Conservation (phyloP, 1,140 invertebrate species). For the Copidosoma floridanum region DNA sequence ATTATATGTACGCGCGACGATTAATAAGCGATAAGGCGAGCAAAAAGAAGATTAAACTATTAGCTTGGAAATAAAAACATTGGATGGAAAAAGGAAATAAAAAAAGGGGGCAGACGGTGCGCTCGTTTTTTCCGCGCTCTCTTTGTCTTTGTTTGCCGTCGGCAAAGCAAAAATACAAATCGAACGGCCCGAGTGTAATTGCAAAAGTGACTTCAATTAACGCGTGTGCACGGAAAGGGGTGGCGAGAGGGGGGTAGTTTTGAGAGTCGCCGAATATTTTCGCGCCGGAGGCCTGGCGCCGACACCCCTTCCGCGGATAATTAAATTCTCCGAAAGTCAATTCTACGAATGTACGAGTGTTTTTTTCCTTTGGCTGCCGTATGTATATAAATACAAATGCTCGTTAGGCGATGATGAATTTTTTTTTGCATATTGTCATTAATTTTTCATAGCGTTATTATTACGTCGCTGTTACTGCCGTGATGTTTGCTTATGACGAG, state of each 20-base stretch:
- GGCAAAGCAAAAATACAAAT: background rate
- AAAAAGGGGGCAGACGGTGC: background rate
- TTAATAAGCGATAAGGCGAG: slow-evolving; percentile 21
- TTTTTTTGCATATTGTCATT: too few species aligned
- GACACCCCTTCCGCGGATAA: too few species aligned
- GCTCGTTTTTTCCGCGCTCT: too few species aligned
- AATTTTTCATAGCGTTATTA: too few species aligned
- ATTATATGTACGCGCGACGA: slow-evolving; percentile 14
- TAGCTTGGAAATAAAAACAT: background rate
- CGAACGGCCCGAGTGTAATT: slow-evolving; percentile 7
- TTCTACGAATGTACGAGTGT: too few species aligned
- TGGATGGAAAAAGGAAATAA: background rate
- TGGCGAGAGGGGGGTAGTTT: too few species aligned
- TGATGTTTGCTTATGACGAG: background rate
- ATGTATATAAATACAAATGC: too few species aligned
- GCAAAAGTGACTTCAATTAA: slow-evolving; percentile 24
- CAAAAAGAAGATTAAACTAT: background rate
- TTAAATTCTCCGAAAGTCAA: slow-evolving; percentile 27
- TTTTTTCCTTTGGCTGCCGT: slow-evolving; percentile 6
- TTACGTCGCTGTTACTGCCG: too few species aligned
- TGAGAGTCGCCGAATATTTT: too few species aligned
- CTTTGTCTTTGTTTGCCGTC: too few species aligned
- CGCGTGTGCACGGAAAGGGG: background rate
- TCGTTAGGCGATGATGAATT: too few species aligned
- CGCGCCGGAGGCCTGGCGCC: too few species aligned